phyloP scores from a whole-genome alignment of 2,113 vertebrate species.

The Plecotus auritus region DNA sequence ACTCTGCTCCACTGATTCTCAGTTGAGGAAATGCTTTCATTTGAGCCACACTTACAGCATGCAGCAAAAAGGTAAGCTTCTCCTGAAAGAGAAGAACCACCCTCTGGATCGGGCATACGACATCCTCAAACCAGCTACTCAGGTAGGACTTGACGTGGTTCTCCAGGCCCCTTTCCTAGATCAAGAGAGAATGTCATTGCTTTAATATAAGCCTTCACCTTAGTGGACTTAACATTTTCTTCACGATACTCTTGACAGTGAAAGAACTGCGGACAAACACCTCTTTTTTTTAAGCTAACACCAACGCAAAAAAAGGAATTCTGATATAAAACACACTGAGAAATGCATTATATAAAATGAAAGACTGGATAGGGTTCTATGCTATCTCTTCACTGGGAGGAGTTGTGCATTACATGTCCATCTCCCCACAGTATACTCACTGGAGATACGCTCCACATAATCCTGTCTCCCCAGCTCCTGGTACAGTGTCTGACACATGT shows the following conservation, averaged over 20 bases:
- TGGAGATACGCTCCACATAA: not conserved
- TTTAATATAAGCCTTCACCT: not conserved
- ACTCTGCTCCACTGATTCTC: not conserved
- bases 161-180: constrained; percentile 83
- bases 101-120: constrained; percentile 91
- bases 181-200: constrained; percentile 54
- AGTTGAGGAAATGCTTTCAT: not conserved
- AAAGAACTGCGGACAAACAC: not conserved
- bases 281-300: not conserved
- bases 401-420: not conserved
- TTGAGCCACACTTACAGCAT: constrained; percentile 88
- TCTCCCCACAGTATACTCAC: not conserved
- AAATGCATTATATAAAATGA: not conserved
- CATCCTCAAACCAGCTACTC: constrained; percentile 93
- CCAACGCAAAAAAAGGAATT: not conserved
- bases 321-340: not conserved
- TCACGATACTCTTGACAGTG: not conserved
- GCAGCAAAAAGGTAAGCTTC: constrained; percentile 88
- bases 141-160: constrained; percentile 84
- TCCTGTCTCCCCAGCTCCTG: not conserved
- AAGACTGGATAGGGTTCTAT: not conserved
- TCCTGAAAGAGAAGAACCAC: constrained; percentile 92
- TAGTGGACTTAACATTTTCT: not conserved
- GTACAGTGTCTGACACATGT: not conserved
- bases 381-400: not conserved